Evolutionary conservation across 2,797 vertebrate species (phyloP).

Genomic region (Adelosebastes latens): DNA sequence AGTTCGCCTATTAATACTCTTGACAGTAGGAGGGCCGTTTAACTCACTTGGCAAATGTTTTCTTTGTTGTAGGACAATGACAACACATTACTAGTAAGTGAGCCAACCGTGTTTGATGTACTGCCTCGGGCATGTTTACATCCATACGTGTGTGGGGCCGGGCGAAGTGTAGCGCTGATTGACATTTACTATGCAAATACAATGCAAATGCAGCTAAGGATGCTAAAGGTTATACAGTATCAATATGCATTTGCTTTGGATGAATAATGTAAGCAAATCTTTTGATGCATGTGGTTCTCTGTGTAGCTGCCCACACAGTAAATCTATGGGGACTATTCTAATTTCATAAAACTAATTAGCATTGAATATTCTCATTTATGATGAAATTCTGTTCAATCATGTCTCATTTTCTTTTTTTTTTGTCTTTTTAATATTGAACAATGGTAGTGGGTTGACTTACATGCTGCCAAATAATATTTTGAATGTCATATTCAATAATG

Average conservation of each 20-base stretch:
- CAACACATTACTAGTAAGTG: constrained; percentile 4
- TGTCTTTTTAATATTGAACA: not conserved
- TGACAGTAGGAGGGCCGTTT: constrained; percentile 17
- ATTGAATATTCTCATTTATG: constrained; percentile 29
- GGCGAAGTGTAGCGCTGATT: constrained; percentile 45
- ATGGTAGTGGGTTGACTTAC: not conserved
- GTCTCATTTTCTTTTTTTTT: not conserved
- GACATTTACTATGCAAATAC: constrained; percentile 67
- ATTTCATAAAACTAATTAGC: constrained; percentile 40
- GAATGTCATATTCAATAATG: constrained; percentile 6
- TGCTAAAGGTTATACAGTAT: constrained; percentile 54
- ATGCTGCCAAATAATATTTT: not conserved
- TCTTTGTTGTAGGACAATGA: constrained; percentile 28
- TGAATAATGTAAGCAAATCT: constrained; percentile 57
- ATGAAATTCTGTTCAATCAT: not conserved
- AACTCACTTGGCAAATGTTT: constrained; percentile 11
- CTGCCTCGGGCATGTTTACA: constrained; percentile 35
- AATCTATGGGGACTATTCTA: constrained; percentile 36
- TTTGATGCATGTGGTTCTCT: constrained; percentile 54
- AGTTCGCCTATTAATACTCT: constrained; percentile 26
- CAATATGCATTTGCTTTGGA: constrained; percentile 58
- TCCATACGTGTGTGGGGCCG: constrained; percentile 33
- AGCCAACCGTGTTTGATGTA: constrained; percentile 11
- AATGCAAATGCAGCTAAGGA: constrained; percentile 59
- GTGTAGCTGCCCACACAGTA: constrained; percentile 36